Conservation (phyloP, 1,140 invertebrate genomes). For the Hylyphantes graminicola region DNA sequence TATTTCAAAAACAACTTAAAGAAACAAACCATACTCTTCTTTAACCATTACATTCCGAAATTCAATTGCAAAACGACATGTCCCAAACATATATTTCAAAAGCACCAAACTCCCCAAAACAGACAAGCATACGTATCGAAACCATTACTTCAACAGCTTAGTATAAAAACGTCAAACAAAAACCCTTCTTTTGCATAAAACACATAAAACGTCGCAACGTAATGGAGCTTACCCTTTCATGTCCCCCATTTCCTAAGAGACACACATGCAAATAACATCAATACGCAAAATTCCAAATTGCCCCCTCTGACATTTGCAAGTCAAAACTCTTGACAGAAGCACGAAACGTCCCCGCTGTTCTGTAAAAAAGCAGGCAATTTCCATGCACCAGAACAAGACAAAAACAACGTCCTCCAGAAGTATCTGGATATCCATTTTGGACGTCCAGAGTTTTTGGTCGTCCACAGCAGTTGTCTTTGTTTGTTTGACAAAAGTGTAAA, state of each 20-base stretch:
- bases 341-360: conserved; percentile 23
- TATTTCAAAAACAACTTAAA: conserved; percentile 4
- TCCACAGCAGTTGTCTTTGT: no score
- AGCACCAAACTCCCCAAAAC: neutral
- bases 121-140: neutral
- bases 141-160: neutral
- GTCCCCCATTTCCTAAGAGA: conserved; percentile 1
- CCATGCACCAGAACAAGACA: conserved; percentile 46
- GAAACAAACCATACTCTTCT: neutral
- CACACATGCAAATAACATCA: conserved; percentile 44
- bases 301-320: conserved; percentile 50
- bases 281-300: conserved; percentile 22
- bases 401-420: conserved; percentile 31
- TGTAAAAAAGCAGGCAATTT: conserved; percentile 37
- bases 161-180: neutral
- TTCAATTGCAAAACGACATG: no score
- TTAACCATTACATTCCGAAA: no score
- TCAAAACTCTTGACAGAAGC: conserved; percentile 41
- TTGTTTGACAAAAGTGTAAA: neutral
- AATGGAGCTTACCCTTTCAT: conserved; percentile 15
- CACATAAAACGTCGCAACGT: neutral
- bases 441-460: neutral
- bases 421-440: neutral
- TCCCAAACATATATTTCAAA: neutral
- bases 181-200: neutral